A percentile compares a stretch with the other conserved stretches of the same genome.
Evolutionary conservation across 2,113 vertebrate genomes (phyloP).

Genomic region (Passer montanus): DNA sequence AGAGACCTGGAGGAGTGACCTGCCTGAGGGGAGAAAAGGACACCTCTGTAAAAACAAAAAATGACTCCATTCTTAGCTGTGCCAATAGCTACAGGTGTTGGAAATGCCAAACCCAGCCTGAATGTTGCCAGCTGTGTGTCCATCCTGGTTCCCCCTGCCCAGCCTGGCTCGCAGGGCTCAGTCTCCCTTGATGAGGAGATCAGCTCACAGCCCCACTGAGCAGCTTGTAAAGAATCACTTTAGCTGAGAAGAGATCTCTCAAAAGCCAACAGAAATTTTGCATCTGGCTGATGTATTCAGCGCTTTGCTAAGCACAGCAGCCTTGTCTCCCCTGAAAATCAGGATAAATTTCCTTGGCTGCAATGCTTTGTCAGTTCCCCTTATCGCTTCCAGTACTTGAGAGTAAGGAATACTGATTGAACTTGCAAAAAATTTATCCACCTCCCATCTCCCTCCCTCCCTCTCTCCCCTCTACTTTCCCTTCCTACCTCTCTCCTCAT

Average conservation of each 20-base stretch:
- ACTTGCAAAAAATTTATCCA: neutral
- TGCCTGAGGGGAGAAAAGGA: neutral
- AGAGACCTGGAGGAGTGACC: neutral
- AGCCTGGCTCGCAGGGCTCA: neutral
- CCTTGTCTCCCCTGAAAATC: neutral
- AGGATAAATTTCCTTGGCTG: neutral
- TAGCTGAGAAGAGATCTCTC: neutral
- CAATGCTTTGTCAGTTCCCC: neutral
- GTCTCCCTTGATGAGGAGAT: neutral
- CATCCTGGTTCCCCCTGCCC: neutral
- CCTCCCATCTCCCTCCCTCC: neutral
- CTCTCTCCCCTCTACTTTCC: neutral
- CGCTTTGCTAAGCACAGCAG: neutral
- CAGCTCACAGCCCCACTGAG: neutral
- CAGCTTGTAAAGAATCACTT: neutral
- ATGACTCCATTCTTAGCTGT: neutral
- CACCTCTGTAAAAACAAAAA: neutral
- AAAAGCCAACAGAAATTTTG: neutral
- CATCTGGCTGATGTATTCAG: neutral
- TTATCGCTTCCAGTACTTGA: neutral
- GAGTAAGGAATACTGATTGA: neutral
- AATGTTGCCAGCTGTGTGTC: neutral
- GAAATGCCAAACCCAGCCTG: neutral
- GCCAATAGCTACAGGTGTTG: neutral
- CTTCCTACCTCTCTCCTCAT: neutral